phyloP scores from a whole-genome alignment of 2,888 invertebrate genomes.

The Agriopis aurantiaria region DNA sequence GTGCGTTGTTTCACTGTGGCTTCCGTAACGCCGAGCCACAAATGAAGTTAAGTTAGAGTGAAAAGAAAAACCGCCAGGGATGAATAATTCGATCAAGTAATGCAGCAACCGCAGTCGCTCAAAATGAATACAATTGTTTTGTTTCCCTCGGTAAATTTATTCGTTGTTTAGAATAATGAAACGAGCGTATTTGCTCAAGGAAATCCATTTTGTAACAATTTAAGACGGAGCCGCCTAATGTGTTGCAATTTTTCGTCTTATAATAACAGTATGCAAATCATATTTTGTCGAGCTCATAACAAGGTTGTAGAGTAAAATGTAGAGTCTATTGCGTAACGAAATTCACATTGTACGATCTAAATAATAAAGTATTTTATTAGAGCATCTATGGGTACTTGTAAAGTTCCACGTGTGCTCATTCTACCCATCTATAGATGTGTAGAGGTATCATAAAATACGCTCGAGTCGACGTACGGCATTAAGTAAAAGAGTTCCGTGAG shows the following conservation, averaged over 20 bases:
- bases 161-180: conserved; percentile 84
- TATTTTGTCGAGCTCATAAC: conserved; percentile 47
- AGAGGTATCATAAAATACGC: conserved; percentile 48
- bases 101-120: conserved; percentile 78
- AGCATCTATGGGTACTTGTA: conserved; percentile 18
- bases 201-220: conserved; percentile 83
- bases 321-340: conserved; percentile 36
- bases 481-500: conserved; percentile 83
- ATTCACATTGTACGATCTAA: conserved; percentile 36
- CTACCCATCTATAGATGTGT: conserved; percentile 14
- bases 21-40: conserved; percentile 48
- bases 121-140: conserved; percentile 84
- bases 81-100: conserved; percentile 81
- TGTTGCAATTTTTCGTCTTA: conserved; percentile 78
- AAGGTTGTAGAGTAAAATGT: conserved; percentile 38
- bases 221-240: conserved; percentile 77
- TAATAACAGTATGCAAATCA: conserved; percentile 73
- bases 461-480: conserved; percentile 69
- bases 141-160: conserved; percentile 82
- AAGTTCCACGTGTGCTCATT: conserved; percentile 18
- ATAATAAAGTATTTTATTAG: conserved; percentile 29
- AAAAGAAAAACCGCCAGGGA: conserved; percentile 63
- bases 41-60: conserved; percentile 51
- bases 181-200: conserved; percentile 77
- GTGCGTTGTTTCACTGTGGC: conserved; percentile 52